Percentiles rank a stretch among this genome's conserved stretches.
Conservation (phyloP, 2,113 vertebrate genomes). For the Pontoporia blainvillei region DNA sequence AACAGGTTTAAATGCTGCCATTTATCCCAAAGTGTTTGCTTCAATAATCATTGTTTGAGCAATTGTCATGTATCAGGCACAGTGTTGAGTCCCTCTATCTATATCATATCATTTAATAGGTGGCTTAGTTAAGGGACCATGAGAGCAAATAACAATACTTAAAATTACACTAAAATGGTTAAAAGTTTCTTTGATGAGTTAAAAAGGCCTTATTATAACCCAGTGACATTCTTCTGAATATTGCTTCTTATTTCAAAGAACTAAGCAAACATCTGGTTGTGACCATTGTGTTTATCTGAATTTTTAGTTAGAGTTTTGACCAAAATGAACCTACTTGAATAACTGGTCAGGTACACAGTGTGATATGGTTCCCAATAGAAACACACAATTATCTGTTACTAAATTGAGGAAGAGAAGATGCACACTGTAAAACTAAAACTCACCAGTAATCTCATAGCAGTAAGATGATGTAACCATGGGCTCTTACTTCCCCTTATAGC, state of each 20-base stretch:
- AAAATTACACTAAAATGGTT: not conserved
- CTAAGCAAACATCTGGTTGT: not conserved
- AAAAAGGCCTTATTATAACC: not conserved
- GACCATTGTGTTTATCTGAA: not conserved
- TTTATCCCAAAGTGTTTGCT: not conserved
- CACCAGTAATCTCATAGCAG: not conserved
- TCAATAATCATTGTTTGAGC: not conserved
- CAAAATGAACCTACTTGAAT: not conserved
- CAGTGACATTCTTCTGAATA: not conserved
- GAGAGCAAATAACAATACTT: not conserved
- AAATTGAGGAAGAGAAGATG: not conserved
- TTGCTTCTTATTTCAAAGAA: not conserved
- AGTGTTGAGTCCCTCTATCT: not conserved
- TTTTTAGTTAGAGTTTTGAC: not conserved
- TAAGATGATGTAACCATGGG: not conserved
- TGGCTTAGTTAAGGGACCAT: not conserved
- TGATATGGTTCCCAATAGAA: not conserved
- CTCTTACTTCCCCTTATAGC: not conserved
- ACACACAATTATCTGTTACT: not conserved
- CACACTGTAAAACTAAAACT: not conserved
- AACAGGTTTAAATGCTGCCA: not conserved
- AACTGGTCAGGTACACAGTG: not conserved
- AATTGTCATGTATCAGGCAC: not conserved
- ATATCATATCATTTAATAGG: not conserved
- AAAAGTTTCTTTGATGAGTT: not conserved